Evolutionary conservation across 1,140 invertebrate genomes (phyloP), one percentile per base, ranked within the genome.

Genomic region (Linepithema humile): DNA sequence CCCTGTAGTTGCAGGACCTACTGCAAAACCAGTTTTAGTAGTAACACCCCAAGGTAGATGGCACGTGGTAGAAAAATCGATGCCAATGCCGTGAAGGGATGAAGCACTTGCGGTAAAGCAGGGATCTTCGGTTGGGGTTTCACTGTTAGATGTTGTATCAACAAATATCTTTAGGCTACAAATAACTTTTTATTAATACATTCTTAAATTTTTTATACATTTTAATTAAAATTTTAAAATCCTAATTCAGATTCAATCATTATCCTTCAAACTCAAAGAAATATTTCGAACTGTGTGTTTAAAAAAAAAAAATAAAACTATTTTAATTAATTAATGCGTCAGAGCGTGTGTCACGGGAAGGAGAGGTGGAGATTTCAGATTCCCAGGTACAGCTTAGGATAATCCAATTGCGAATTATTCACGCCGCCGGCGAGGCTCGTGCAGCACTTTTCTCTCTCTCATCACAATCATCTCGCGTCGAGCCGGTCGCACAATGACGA

Each of bases 401-500:
- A 91, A 91, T 91, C 90, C 90, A 90, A 91, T 92, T 92, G 73
- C 85, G 84, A 91, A 92, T 92, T 92, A 91, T 92, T 84, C 89
- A 90, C 83, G 89, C 88, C 75, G 85, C 57, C 88, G 84, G 82
- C 83, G 62, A 78, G 73, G 59, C 84, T 83, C 64, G 60, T 59
- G 82, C 26, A 86, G 57, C 78, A 82, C 80, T 85, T 86, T 82
- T 84, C 62, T 85, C 82, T 3, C 38, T 67, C 87, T 85, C 70
- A 43, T 75, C 85, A 75, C 86, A 88, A 90, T 91, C 89, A 87
- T 88, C 77, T 88, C 74, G 80, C 67, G 84, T 82, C 69, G 88
- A 55, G 64, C 84, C 72, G 69, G 70, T 55, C 82, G n/a, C 45
- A 91, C 90, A 92, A 92, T 91, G 84, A 91, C 80, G 88, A 90